These are phyloP conservation scores for Dasyurus viverrinus DNA, from an alignment of 2,113 vertebrate genomes.

Conservation along the genomic window DNA sequence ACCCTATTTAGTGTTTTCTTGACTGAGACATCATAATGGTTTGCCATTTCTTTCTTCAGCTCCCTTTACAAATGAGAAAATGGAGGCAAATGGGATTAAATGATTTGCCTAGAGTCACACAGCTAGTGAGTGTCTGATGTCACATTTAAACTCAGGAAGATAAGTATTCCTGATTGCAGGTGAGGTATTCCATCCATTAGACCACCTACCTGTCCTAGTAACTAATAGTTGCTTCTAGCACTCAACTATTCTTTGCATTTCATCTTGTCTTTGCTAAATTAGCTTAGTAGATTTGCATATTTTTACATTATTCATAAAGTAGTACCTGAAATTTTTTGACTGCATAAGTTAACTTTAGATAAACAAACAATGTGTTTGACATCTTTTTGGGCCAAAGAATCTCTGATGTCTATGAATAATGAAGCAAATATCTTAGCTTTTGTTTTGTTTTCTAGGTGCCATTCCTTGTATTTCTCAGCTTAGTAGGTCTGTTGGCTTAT, in stretches of 20 bases:
- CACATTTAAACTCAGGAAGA: neutral
- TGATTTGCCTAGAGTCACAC: neutral
- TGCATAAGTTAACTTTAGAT: fast-evolving
- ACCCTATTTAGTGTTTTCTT: neutral
- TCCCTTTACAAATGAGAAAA: neutral
- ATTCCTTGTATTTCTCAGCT: no score
- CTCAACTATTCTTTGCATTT: neutral
- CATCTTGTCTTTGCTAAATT: neutral
- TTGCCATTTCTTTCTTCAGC: neutral
- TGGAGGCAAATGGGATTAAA: neutral
- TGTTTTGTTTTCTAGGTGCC: neutral
- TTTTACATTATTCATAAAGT: neutral
- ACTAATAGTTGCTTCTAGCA: neutral
- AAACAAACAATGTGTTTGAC: neutral
- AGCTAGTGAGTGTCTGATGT: neutral
- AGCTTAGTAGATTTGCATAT: neutral
- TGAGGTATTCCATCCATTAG: neutral
- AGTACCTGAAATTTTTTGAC: neutral
- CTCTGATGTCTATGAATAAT: neutral
- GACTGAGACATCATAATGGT: neutral
- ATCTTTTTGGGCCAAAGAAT: neutral
- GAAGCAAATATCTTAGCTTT: neutral
- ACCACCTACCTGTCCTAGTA: neutral
- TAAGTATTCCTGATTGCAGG: neutral
- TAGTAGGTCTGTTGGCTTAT: neutral